These are phyloP conservation scores for Recurvirostra avosetta DNA, from an alignment of 2,113 vertebrate species.

Conservation along the genomic window DNA sequence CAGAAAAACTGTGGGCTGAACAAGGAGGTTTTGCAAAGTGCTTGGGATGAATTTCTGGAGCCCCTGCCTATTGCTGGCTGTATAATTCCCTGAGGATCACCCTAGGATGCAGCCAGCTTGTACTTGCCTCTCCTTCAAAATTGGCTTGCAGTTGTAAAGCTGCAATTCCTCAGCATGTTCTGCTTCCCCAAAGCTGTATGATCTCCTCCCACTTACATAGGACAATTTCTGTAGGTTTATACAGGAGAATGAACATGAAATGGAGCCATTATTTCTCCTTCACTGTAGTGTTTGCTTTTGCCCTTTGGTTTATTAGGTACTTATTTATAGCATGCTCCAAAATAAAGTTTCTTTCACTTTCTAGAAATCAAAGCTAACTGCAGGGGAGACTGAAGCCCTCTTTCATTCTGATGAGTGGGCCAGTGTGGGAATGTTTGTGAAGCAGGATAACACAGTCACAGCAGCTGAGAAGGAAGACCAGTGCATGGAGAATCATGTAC, in stretches of 20 bases:
- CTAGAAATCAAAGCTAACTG: not conserved
- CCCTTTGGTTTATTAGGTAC: not conserved
- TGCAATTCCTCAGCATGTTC: not conserved
- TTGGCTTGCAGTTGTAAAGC: not conserved
- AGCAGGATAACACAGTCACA: not conserved
- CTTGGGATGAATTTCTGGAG: not conserved
- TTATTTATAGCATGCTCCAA: not conserved
- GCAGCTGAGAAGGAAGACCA: not conserved
- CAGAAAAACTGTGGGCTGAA: not conserved
- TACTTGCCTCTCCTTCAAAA: not conserved
- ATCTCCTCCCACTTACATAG: not conserved
- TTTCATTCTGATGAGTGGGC: not conserved
- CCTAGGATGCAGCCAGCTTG: not conserved
- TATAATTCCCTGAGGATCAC: not conserved
- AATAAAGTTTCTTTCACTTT: not conserved
- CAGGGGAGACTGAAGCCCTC: not conserved
- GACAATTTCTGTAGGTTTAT: not conserved
- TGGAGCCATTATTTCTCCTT: not conserved
- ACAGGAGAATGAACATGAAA: not conserved
- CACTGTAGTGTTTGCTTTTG: not conserved
- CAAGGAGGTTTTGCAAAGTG: not conserved
- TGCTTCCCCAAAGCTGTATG: not conserved
- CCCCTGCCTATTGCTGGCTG: not conserved
- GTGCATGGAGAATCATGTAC: not conserved
- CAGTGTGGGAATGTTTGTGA: not conserved